Base-by-base conservation (phyloP, 2,888 invertebrate genomes). In the Pseudoips prasinana region DNA sequence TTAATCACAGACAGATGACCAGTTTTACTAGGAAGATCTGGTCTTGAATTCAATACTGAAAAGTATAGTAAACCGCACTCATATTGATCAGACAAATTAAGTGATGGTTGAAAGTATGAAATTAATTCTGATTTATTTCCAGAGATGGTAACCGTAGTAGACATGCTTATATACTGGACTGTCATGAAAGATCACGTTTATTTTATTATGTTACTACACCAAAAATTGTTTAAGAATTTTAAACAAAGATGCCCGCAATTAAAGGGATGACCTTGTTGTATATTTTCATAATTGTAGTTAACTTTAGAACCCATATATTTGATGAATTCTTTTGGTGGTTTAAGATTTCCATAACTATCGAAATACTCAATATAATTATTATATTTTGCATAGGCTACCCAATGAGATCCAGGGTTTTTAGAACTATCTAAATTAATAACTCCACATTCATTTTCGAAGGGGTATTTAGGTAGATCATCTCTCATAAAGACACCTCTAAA, bases 81-180 rank as follows among this genome's bases (percentile, higher is more conserved):
- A n/a, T n/a, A n/a, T n/a, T n/a, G n/a, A 23, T n/a, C 18, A 18
- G 18, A 18, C 6, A 18, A 18, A 18, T 18, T 18, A 5, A 42
- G 22, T 29, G 37, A 27, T 17, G 37, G 34, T 35, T 43, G 39
- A 43, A 36, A 43, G 10, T 36, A 36, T 4, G 43, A 33, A 14
- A 10, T 22, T 8, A 39, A 25, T 30, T 35, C 38, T 19, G 43
- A 39, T 25, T 30, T 28, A n/a, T n/a, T n/a, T n/a, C n/a, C n/a
- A n/a, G n/a, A n/a, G n/a, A n/a, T n/a, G n/a, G n/a, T n/a, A n/a
- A n/a, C n/a, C n/a, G n/a, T n/a, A n/a, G n/a, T n/a, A n/a, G n/a
- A n/a, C n/a, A n/a, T n/a, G n/a, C n/a, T n/a, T n/a, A n/a, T n/a
- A n/a, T n/a, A n/a, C n/a, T n/a, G n/a, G n/a, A n/a, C n/a, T n/a